These are phyloP conservation scores for Cavia porcellus DNA, from an alignment of 2,113 vertebrate genomes.

Conservation along the genomic window DNA sequence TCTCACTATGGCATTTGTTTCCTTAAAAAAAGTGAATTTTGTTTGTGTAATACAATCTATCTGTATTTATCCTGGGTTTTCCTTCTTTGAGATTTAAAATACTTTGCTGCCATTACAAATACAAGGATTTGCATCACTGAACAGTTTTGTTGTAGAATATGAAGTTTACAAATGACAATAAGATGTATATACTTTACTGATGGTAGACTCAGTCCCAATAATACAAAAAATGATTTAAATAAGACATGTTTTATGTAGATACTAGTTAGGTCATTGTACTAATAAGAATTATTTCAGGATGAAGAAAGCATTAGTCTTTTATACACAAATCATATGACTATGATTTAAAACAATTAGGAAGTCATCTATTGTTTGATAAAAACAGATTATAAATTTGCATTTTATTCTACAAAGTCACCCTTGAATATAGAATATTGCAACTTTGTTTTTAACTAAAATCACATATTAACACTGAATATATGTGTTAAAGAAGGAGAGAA, in stretches of 20 bases:
- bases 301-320: not conserved
- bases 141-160: not conserved
- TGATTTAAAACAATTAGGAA: conserved; percentile 26
- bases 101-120: not conserved
- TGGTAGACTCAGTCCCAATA: not conserved
- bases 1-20: not conserved
- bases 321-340: not conserved
- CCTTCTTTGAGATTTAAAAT: not conserved
- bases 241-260: not conserved
- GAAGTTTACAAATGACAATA: not conserved
- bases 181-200: not conserved
- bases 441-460: not conserved
- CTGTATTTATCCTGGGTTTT: not conserved
- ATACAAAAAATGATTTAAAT: not conserved
- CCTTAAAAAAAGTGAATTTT: not conserved
- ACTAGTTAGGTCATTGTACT: not conserved
- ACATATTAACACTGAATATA: conserved; percentile 50
- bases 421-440: not conserved
- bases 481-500: not conserved
- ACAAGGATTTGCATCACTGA: not conserved
- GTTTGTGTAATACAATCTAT: not conserved
- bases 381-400: not conserved
- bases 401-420: not conserved
- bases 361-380: not conserved
- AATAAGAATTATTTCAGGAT: not conserved